Evolutionary conservation across 2,888 invertebrate genomes (phyloP), one percentile per base, ranked within the genome.

Genomic region (Xanthorhoe designata): DNA sequence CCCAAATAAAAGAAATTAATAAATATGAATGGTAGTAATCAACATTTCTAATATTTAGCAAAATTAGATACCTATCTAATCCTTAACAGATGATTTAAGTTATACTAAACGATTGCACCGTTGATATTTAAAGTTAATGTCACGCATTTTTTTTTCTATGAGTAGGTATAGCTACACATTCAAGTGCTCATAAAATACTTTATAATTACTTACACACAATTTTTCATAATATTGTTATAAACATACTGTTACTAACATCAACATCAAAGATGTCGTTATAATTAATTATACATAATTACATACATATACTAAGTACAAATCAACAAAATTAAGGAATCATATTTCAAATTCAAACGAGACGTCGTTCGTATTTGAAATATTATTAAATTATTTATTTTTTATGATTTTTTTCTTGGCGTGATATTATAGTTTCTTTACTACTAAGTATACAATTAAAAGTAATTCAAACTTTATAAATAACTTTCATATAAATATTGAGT

Each of bases 41-140:
- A 32, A 32, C 2, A 7, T 32, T 42, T 13, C 13, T 4, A 13
- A 42, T 42, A 42, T 42, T 42, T 42, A 59, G 38, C 4, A 51
- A 59, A 24, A 59, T 52, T 47, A 45, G 45, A 45, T 51, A 59
- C 51, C 59, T 59, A 59, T 42, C 42, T 51, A 59, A 42, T 51
- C 35, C 32, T 49, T 32, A 18, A 50, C 49, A 38, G 18, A 58
- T 50, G 50, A 58, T 38, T 19, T 50, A 50, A 17, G 50, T 17
- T 15, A 47, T 5, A 47, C 13, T 32, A 35, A 17, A 49, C 6
- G 38, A 59, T 51, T 51, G 51, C 56, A 50, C 57, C 18, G 49
- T 51, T 42, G 59, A 51, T 59, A 51, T 38, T 13, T 51, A 10
- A 15, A 2, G 8, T 57, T 18, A 49, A 32, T 49, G 24, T 35